Conservation (phyloP, 2,888 invertebrate species). For the Yponomeuta malinellus region DNA sequence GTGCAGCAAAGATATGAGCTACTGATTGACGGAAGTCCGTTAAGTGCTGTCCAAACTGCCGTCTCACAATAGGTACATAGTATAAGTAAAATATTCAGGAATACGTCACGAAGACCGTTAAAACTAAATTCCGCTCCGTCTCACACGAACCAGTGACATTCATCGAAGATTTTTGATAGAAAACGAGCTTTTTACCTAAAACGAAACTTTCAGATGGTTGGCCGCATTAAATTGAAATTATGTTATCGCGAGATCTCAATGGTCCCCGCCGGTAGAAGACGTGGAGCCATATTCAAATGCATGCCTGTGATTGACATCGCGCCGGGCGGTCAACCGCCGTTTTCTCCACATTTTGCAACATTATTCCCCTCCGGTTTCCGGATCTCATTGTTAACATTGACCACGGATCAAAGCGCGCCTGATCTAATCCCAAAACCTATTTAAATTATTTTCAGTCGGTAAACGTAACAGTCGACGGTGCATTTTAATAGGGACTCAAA, state of each 20-base stretch:
- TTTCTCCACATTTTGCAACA: slow-evolving; percentile 28
- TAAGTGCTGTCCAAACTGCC: slow-evolving; percentile 14
- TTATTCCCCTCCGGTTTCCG: slow-evolving; percentile 42
- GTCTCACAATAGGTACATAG: neutral
- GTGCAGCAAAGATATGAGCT: neutral
- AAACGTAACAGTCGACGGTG: slow-evolving; percentile 36
- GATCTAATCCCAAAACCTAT: slow-evolving; percentile 56
- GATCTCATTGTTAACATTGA: slow-evolving; percentile 55
- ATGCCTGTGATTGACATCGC: slow-evolving; percentile 66
- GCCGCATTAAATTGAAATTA: slow-evolving; percentile 53
- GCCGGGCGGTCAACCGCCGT: slow-evolving; percentile 60
- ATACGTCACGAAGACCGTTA: slow-evolving; percentile 48
- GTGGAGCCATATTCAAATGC: slow-evolving; percentile 57
- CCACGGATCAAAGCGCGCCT: slow-evolving; percentile 59
- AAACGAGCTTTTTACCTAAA: slow-evolving; percentile 49
- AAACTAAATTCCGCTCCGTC: slow-evolving; percentile 50
- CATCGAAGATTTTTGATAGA: slow-evolving; percentile 30
- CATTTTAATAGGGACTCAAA: slow-evolving; percentile 24
- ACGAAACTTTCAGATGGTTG: slow-evolving; percentile 57
- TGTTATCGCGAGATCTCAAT: slow-evolving; percentile 62
- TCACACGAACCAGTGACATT: slow-evolving; percentile 37
- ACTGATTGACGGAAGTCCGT: slow-evolving; percentile 23
- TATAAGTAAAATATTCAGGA: slow-evolving; percentile 16
- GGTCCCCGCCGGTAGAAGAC: slow-evolving; percentile 18
- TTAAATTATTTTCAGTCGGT: slow-evolving; percentile 48